Percentiles rank a stretch among this genome's conserved stretches.
These are phyloP conservation scores for Taurulus bubalis DNA, from an alignment of 2,113 vertebrate genomes.

Conservation along the genomic window DNA sequence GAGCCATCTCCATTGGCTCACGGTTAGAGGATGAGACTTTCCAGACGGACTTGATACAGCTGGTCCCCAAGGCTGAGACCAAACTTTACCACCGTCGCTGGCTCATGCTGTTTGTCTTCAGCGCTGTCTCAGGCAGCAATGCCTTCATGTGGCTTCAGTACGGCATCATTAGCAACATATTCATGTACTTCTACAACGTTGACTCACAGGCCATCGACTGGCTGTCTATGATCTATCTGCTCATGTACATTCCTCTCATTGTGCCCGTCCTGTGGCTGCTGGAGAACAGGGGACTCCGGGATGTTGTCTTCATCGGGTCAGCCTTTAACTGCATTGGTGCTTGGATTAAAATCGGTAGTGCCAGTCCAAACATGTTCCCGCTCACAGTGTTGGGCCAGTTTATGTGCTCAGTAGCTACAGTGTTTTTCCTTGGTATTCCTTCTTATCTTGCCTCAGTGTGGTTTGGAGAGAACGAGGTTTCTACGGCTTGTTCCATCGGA, in stretches of 20 bases:
- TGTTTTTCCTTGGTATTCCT: slow-evolving; percentile 91
- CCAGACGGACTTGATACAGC: slow-evolving; percentile 16
- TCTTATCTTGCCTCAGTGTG: slow-evolving; percentile 89
- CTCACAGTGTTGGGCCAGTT: slow-evolving; percentile 88
- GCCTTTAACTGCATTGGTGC: slow-evolving; percentile 90
- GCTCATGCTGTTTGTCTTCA: slow-evolving; percentile 88
- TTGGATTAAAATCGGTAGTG: slow-evolving; percentile 91
- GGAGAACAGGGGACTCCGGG: slow-evolving; percentile 84
- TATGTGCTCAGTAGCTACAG: slow-evolving; percentile 86
- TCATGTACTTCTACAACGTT: slow-evolving; percentile 86
- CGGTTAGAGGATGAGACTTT: slow-evolving; percentile 15
- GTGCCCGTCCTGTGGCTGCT: slow-evolving; percentile 88
- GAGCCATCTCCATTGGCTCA: slow-evolving; percentile 38
- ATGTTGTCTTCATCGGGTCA: slow-evolving; percentile 86
- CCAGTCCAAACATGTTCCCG: slow-evolving; percentile 82
- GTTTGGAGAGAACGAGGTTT: slow-evolving; percentile 89
- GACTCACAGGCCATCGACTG: slow-evolving; percentile 88
- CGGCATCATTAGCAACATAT: slow-evolving; percentile 88
- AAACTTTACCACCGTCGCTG: slow-evolving; percentile 87
- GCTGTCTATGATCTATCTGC: slow-evolving; percentile 90
- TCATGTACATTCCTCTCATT: slow-evolving; percentile 88
- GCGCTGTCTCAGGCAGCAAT: slow-evolving; percentile 89
- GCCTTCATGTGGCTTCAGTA: slow-evolving; percentile 94
- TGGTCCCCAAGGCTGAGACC: slow-evolving; percentile 45
- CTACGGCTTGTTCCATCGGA: slow-evolving; percentile 89